Base-by-base conservation (phyloP, 2,113 vertebrate genomes). In the Lophotis ruficrista region DNA sequence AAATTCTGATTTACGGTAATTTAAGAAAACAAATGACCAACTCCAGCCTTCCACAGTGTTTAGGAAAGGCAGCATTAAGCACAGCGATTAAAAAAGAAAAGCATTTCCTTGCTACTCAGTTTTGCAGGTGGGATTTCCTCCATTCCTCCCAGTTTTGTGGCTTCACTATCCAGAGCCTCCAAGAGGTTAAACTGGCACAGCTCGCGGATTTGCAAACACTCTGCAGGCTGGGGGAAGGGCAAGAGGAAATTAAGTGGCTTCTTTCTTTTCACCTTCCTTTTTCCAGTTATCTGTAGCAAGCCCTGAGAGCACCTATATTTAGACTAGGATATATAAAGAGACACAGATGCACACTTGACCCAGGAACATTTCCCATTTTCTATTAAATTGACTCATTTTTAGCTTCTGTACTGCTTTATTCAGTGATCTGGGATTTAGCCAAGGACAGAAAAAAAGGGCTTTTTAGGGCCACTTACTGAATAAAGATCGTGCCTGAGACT, bases 21-120 rank as follows among this genome's bases (percentile, higher is more conserved):
- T 97, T 97, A 98, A 96, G 93, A 98, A 98, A 98, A 98, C 94
- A 98, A 97, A 97, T 98, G n/a, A 97, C 89, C 83, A 98, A 91
- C 76, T 94, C 51, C 65, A 85, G 76, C 68, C 92, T 91, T 96
- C 28, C 0, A 95, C 84, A 53, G 65, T 73, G 94, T 98, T 98
- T 97, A 96, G 89, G 97, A 98, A 98, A 79, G 72, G 83, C 84
- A 98, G 93, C 95, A 97, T 97, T 96, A 97, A 85, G 79, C 90
- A 72, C 57, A 31, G 83, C 0, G 37, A 97, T 97, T 97, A 87
- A 97, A 97, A 97, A 95, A 92, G 81, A 92, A 98, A 96, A 94
- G 95, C 60, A 65, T 85, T 85, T 90, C 95, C 95, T 89, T 96
- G 85, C 76, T 93, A 90, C 82, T 92, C 50, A 37, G 37, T 64